Evolutionary conservation across 2,113 vertebrate genomes (phyloP), one percentile per base, ranked within the genome.

Genomic region (Ptilorrhoa leucosticta): DNA sequence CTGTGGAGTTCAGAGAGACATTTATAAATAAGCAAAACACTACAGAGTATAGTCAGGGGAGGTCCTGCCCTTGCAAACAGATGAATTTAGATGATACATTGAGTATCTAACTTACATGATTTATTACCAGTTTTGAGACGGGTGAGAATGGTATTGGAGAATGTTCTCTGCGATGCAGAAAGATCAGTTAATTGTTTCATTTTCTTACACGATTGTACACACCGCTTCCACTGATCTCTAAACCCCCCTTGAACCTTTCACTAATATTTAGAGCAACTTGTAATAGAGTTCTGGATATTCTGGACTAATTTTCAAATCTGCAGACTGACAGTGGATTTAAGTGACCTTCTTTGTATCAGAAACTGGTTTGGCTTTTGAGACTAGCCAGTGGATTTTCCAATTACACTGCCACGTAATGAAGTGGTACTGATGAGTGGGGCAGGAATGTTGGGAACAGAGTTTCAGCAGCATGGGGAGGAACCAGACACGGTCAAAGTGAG

Each of bases 291-390:
- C 75, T 80, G 51, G 27, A 15, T 82, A 35, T 92, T 78, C 58
- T 48, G 30, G 65, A 65, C 31, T 64, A 37, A 45, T 84, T 94
- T 83, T 69, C 51, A 78, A 68, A 75, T 53, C 47, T 93, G 51
- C 31, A 82, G 76, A 47, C 82, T 73, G 64, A 33, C 33, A 35
- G 68, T 79, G 65, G 60, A 69, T 86, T 94, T 81, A 96, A 94
- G 88, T 95, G 94, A 70, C 93, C 85, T 91, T 95, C 69, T 91
- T 85, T 66, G 60, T 40, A 88, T 57, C 13, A 57, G 71, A 61
- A 94, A 48, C 87, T 89, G 70, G 50, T 90, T 87, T 81, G 54
- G 56, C 66, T 86, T 88, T 86, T 91, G 79, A 63, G 79, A 73
- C 63, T 47, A 93, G 40, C 79, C 51, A 86, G 76, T 83, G 72